Evolutionary conservation across 2,113 vertebrate genomes (phyloP).

Genomic region (Genyomyrus donnyi): DNA sequence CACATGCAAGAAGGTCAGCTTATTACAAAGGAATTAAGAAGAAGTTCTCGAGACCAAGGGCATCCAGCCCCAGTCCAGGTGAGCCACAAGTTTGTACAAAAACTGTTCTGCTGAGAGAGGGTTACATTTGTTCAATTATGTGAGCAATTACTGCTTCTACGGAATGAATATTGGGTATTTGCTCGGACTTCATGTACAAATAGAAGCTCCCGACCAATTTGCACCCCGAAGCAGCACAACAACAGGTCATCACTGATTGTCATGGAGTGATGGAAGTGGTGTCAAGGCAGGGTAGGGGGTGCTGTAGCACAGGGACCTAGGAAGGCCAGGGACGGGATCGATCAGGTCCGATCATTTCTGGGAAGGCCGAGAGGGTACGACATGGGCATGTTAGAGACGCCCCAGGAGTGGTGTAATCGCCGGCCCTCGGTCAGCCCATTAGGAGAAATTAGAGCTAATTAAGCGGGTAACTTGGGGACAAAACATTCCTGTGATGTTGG

Average conservation of each 20-base stretch:
- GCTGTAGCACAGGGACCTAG: background rate
- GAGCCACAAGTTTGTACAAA: background rate
- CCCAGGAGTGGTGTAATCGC: conserved; percentile 56
- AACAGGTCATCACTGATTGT: background rate
- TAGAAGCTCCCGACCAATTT: background rate
- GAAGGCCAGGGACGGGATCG: background rate
- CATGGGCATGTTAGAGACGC: conserved; percentile 41
- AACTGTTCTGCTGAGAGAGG: background rate
- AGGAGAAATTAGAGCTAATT: conserved; percentile 65
- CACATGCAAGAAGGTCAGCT: background rate
- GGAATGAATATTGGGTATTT: background rate
- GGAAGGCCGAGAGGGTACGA: background rate
- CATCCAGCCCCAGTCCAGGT: background rate
- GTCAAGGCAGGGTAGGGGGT: background rate
- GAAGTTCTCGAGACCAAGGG: background rate
- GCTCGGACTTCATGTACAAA: background rate
- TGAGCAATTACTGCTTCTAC: background rate
- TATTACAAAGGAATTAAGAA: background rate
- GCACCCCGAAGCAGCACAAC: background rate
- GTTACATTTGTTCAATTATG: background rate
- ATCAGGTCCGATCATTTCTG: background rate
- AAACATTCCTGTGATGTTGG: conserved; percentile 61
- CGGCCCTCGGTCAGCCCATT: conserved; percentile 60
- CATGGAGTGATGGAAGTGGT: conserved; percentile 17
- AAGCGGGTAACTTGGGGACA: conserved; percentile 59